Evolutionary conservation across 2,113 vertebrate species (phyloP).

Genomic region (Cinclus cinclus): DNA sequence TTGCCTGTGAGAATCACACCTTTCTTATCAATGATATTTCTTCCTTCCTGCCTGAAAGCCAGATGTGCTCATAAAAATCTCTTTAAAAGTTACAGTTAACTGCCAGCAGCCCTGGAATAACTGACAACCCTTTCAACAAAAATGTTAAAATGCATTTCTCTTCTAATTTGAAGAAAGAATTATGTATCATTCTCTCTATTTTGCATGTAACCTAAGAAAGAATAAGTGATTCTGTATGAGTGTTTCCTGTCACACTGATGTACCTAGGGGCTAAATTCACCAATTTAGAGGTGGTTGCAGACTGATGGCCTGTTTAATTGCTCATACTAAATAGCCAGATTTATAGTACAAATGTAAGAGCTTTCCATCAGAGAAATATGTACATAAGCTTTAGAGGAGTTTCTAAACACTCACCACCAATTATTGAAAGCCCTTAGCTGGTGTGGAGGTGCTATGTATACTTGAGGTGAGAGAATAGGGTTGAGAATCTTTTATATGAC

Average conservation of each 20-base stretch:
- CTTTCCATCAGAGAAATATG: neutral
- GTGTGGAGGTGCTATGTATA: neutral
- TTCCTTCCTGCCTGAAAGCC: neutral
- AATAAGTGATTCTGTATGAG: neutral
- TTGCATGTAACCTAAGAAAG: neutral
- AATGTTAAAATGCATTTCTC: neutral
- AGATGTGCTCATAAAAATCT: neutral
- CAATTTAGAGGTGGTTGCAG: neutral
- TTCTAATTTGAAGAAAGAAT: neutral
- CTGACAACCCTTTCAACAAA: neutral
- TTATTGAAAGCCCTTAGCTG: slow-evolving; percentile 5
- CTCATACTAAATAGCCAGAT: neutral
- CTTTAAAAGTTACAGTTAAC: neutral
- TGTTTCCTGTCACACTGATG: neutral
- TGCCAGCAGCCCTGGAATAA: neutral
- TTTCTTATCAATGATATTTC: neutral
- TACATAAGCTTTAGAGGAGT: neutral
- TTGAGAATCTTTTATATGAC: neutral
- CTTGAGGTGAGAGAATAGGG: neutral
- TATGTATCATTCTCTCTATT: neutral
- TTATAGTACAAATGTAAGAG: neutral
- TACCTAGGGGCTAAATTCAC: neutral
- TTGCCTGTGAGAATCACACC: neutral
- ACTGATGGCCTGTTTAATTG: neutral
- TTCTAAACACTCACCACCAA: slow-evolving; percentile 4